Percentiles rank a stretch among this genome's conserved stretches.
Evolutionary conservation across 2,797 vertebrate species (phyloP).

Genomic region (Okamejei kenojei): DNA sequence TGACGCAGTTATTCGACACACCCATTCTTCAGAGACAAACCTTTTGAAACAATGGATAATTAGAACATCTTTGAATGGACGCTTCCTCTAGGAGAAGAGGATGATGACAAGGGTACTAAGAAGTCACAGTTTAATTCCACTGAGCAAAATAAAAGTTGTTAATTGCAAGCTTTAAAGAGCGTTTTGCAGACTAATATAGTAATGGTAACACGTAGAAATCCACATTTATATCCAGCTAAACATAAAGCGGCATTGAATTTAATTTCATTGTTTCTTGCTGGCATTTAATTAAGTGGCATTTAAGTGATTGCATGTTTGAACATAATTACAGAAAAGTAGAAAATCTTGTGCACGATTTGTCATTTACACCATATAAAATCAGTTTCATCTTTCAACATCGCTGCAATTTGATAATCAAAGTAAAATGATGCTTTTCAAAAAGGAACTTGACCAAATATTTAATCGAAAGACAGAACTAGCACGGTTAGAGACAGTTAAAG

Average conservation of each 20-base stretch:
- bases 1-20: constrained; percentile 36
- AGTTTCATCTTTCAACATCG: background rate
- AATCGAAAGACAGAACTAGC: background rate
- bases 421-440: background rate
- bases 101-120: background rate
- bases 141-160: background rate
- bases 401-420: background rate
- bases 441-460: background rate
- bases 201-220: background rate
- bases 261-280: background rate
- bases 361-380: background rate
- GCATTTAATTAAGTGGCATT: background rate
- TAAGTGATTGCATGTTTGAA: background rate
- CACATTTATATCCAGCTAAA: background rate
- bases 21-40: constrained; percentile 16
- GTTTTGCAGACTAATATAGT: background rate
- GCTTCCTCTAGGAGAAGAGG: background rate
- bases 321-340: background rate
- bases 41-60: constrained; percentile 38
- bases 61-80: constrained; percentile 36
- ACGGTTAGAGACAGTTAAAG: background rate
- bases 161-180: background rate
- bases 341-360: background rate
- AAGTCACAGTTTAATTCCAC: background rate
- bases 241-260: background rate